Percentiles rank a stretch among this genome's conserved stretches.
phyloP scores from a whole-genome alignment of 2,797 vertebrate genomes.

The Acrossocheilus wenchowensis region DNA sequence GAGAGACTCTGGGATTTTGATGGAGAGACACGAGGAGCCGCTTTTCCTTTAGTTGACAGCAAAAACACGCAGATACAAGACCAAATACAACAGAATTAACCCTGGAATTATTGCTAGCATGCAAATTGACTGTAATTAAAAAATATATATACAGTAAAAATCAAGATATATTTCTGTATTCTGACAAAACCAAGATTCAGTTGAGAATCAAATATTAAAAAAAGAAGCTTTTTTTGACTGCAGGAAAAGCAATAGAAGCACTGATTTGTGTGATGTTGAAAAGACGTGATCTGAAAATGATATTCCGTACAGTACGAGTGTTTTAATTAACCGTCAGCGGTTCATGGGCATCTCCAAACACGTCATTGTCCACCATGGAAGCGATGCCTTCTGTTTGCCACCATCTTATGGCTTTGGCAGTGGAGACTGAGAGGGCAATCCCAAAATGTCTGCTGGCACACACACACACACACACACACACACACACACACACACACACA shows the following conservation, averaged over 20 bases:
- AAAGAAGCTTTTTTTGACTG: not conserved
- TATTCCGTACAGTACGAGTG: not conserved
- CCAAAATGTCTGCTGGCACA: slow-evolving; percentile 89
- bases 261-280: not conserved
- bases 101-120: not conserved
- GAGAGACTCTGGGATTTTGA: slow-evolving; percentile 16
- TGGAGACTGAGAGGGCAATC: slow-evolving; percentile 80
- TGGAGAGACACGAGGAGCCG: not conserved
- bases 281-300: not conserved
- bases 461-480: slow-evolving; percentile 33
- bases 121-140: not conserved
- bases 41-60: not conserved
- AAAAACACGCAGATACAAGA: not conserved
- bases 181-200: not conserved
- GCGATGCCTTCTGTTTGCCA: slow-evolving; percentile 79
- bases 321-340: not conserved
- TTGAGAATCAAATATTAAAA: not conserved
- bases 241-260: not conserved
- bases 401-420: slow-evolving; percentile 85
- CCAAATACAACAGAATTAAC: not conserved
- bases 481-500: too few species aligned
- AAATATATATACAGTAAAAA: not conserved
- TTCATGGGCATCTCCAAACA: slow-evolving; percentile 54
- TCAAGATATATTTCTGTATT: not conserved
- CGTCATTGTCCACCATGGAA: slow-evolving; percentile 75